Conservation (phyloP, 2,797 vertebrate genomes). For the Amblyraja radiata region DNA sequence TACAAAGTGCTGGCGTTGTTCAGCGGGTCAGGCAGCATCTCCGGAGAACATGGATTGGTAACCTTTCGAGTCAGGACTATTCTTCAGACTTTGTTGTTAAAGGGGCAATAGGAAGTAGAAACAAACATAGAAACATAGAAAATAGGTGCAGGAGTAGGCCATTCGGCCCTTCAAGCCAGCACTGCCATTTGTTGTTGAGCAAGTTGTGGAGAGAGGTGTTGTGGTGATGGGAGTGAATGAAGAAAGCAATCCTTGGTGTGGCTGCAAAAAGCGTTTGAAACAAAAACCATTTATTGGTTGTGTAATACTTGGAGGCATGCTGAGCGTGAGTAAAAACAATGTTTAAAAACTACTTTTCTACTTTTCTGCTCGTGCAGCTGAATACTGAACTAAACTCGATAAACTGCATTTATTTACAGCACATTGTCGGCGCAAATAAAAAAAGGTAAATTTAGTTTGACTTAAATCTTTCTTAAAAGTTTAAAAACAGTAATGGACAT, state of each 20-base stretch:
- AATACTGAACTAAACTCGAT: neutral
- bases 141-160: no score
- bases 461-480: neutral
- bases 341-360: neutral
- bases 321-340: neutral
- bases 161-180: no score
- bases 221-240: neutral
- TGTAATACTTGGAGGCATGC: neutral
- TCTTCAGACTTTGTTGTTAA: no score
- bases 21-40: no score
- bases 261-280: neutral
- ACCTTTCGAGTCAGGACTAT: no score
- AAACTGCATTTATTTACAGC: neutral
- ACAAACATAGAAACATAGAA: no score
- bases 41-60: no score
- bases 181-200: no score
- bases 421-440: neutral
- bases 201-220: no score
- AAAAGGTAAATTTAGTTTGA: neutral
- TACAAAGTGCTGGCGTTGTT: no score
- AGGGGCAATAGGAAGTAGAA: no score
- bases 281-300: neutral
- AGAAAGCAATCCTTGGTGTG: neutral
- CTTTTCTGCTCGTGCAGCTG: neutral
- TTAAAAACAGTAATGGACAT: neutral